Base-by-base conservation (phyloP, 92 coral and sea anemone species). In the Virgularia gustaviana region DNA sequence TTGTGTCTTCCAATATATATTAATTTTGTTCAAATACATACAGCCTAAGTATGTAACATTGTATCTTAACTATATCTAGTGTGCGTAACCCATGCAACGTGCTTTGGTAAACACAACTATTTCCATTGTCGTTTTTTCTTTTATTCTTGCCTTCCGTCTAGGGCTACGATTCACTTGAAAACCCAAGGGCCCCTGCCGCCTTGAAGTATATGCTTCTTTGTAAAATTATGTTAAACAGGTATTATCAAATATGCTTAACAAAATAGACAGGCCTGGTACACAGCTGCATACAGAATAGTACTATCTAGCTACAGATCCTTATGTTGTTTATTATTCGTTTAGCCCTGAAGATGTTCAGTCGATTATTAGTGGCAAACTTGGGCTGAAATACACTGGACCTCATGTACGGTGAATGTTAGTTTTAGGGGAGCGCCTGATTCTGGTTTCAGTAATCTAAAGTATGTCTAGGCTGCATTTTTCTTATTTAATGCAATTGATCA, bases 311-410 rank as follows among this genome's bases (percentile, higher is more conserved):
- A 31, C 33, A 57, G 27, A 25, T 31, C 65, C 49, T 52, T 13
- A 53, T 22, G 22, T 55, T 42, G 5, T 19, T 10, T 36, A 71
- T 38, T 49, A 43, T 13, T 65, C 57, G 71, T 33, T 15, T 76
- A 92, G 98, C 56, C 98, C 98, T 12, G 98, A 92, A 77, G 98
- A 89, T 82, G 98, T 92, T 4, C 98, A 92, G 75, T 92, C 98
- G 4, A 92, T 92, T 32, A 92, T 92, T 13, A 92, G 96, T 76
- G 89, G 98, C 4, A 92, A 92, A 66, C 79, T 92, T 79, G 98
- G 94, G 16, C 76, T 92, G 51, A 71, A 91, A 82, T 92, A 89
- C 73, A 89, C 98, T 18, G 98, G 98, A 74, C 75, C 96, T 19
- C 91, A 89, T 91, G 97, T 91, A 66, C 1, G n/a, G n/a, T n/a